Evolutionary conservation across 2,113 vertebrate species (phyloP), one percentile per base, ranked within the genome.

Genomic region (Eupsittula cactorum): DNA sequence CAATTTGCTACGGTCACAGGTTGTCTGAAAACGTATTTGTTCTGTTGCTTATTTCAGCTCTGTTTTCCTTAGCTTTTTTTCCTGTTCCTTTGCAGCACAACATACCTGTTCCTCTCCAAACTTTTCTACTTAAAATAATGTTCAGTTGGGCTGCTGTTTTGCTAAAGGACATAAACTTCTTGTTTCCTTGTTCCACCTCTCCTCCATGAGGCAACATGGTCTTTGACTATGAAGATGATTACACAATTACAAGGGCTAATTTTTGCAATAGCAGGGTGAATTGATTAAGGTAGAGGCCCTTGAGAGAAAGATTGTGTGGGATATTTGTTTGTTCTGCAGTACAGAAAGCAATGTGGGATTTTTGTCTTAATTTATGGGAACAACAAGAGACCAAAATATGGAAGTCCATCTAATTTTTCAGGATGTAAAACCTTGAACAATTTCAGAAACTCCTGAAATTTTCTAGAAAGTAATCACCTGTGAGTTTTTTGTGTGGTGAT

Each of bases 101-200:
- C 0, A 0, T 55, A 46, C 7, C 29, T 84, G 35, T 7, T 81
- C 13, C 50, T 5, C 16, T 77, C 12, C 29, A 46, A 16, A 65
- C 10, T 50, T 65, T 33, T 10, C 46, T 29, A 13, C 8, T 47
- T 31, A 15, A 41, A 67, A n/a, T 13, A 29, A 4, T 4, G 33
- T 42, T 53, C 33, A 31, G 12, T 60, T 16, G 35, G 8, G 29
- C 28, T 46, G 4, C 9, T 19, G 4, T 90, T 90, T 50, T 27
- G 16, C 50, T 31, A 20, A 46, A 79, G 24, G 17, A 55, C 33
- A 17, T 9, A 11, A 16, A 21, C 24, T 44, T 27, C 25, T 82
- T 0, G 0, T 81, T 89, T 53, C 31, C 37, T 77, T 64, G 4
- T 84, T 87, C n/a, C 2, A 31, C 16, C 5, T 83, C 8, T 71